Evolutionary conservation across 2,113 vertebrate species (phyloP).

Genomic region (Pterocles burchelli): DNA sequence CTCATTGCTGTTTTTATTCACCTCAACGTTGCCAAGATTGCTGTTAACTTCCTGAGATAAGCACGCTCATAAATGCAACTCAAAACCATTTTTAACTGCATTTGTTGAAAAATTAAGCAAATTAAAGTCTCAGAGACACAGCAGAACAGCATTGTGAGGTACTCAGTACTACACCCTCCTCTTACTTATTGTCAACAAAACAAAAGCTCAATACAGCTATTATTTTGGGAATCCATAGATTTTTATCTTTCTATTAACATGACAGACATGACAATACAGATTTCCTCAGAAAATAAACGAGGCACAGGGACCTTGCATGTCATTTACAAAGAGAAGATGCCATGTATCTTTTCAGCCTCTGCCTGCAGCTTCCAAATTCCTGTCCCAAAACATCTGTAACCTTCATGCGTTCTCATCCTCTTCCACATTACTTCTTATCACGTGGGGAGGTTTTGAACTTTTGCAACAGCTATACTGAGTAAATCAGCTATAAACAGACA

Average conservation of each 20-base stretch:
- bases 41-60: neutral
- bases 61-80: neutral
- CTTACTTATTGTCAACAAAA: neutral
- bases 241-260: neutral
- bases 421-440: neutral
- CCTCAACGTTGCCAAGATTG: neutral
- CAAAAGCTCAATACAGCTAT: neutral
- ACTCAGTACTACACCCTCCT: neutral
- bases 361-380: neutral
- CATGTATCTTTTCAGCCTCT: neutral
- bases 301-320: neutral
- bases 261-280: neutral
- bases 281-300: neutral
- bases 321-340: neutral
- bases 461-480: neutral
- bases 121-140: neutral
- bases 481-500: neutral
- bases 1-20: neutral
- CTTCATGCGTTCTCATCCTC: neutral
- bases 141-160: neutral
- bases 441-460: neutral
- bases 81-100: neutral
- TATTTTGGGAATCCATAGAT: neutral
- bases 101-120: neutral
- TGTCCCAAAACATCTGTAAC: constrained; percentile 1